Evolutionary conservation across 2,113 vertebrate genomes (phyloP).

Genomic region (Mobula birostris): DNA sequence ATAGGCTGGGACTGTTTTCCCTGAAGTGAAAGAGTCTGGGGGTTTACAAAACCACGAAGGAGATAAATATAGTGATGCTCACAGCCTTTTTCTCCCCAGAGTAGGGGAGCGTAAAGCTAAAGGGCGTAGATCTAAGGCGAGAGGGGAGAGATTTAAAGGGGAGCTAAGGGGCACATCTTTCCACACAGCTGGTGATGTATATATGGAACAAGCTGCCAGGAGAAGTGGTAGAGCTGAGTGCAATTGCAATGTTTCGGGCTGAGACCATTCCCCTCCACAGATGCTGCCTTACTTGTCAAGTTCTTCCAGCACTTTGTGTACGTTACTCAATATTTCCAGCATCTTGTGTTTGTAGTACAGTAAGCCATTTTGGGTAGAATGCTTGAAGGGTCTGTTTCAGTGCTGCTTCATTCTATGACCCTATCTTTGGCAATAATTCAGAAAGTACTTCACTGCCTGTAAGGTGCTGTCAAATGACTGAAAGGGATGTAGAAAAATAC

Average conservation of each 20-base stretch:
- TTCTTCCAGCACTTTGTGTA: too few species aligned
- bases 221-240: background rate
- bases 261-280: background rate
- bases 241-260: background rate
- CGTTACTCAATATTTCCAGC: too few species aligned
- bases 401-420: background rate
- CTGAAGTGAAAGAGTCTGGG: too few species aligned
- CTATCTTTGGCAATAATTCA: too few species aligned
- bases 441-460: too few species aligned
- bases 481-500: too few species aligned
- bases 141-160: background rate
- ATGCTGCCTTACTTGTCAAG: background rate
- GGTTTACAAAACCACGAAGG: background rate
- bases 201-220: background rate
- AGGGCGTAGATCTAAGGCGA: background rate
- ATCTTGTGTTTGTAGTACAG: too few species aligned
- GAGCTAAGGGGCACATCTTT: background rate
- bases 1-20: background rate
- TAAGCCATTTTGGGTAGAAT: too few species aligned
- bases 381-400: background rate
- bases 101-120: background rate
- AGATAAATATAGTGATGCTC: background rate
- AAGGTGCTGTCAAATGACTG: too few species aligned
- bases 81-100: background rate
- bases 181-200: background rate